Conservation (phyloP, 2,888 invertebrate genomes). For the Oscheius sp. region DNA sequence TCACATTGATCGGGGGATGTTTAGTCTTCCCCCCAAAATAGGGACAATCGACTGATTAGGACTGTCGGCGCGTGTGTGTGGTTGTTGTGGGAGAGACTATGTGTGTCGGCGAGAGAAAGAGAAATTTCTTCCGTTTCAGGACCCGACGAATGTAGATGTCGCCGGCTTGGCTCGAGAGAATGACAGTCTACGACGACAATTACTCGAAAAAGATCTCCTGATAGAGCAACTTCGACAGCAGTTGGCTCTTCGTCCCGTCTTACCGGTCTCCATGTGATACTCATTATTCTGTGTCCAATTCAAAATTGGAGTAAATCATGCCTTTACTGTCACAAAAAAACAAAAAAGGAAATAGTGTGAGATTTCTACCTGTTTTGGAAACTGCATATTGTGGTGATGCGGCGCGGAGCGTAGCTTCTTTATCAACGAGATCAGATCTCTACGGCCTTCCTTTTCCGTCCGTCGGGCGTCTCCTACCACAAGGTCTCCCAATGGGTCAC, state of each 20-base stretch:
- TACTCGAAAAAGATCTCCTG: constrained; percentile 40
- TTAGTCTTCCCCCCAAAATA: no score
- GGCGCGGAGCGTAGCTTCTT: constrained; percentile 9
- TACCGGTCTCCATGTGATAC: constrained; percentile 33
- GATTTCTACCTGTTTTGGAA: background rate
- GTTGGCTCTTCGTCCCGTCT: constrained; percentile 20
- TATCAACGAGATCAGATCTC: constrained; percentile 23
- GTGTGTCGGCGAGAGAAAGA: no score
- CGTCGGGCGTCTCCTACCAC: constrained; percentile 26
- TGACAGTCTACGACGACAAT: constrained; percentile 42
- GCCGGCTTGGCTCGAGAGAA: constrained; percentile 38
- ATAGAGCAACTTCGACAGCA: constrained; percentile 35
- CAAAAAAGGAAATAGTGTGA: background rate
- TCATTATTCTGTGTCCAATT: constrained; percentile 19
- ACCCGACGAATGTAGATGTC: background rate
- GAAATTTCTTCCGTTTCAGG: constrained; percentile 12
- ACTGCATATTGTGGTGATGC: constrained; percentile 21
- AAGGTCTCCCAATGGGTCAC: background rate
- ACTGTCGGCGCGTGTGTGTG: background rate
- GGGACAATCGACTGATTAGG: no score
- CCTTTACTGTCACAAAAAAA: background rate
- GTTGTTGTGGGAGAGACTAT: constrained; percentile 17
- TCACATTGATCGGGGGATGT: background rate
- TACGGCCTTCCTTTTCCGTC: constrained; percentile 31
- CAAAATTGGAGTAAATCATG: constrained; percentile 23